phyloP scores from a whole-genome alignment of 1,140 invertebrate species.

The Zaprionus camerounensis region DNA sequence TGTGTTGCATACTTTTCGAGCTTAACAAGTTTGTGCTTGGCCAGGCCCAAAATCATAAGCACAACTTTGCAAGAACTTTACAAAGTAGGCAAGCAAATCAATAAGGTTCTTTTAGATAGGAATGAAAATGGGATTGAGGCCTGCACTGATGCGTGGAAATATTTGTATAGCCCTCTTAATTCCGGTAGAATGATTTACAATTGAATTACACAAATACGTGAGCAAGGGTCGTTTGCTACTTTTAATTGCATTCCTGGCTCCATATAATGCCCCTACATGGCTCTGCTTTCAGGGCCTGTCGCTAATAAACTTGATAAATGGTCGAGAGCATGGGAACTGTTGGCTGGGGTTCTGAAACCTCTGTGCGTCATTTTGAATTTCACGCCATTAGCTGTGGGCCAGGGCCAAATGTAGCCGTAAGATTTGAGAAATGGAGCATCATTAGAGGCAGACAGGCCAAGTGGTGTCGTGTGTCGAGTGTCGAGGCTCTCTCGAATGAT shows the following conservation, averaged over 20 bases:
- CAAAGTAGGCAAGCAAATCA: conserved; percentile 8
- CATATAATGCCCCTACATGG: conserved; percentile 35
- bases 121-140: background rate
- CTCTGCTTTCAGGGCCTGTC: conserved; percentile 23
- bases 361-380: conserved; percentile 74
- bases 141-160: background rate
- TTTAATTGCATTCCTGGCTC: conserved; percentile 24
- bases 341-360: conserved; percentile 17
- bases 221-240: conserved; percentile 7
- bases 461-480: conserved; percentile 64
- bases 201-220: conserved; percentile 20
- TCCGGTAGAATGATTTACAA: conserved; percentile 12
- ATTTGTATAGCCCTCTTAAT: background rate
- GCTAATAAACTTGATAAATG: conserved; percentile 82
- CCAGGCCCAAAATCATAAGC: conserved; percentile 6
- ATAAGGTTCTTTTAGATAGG: background rate
- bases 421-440: conserved; percentile 78
- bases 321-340: conserved; percentile 46
- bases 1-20: conserved; percentile 19
- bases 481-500: conserved; percentile 47
- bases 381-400: conserved; percentile 72
- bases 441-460: conserved; percentile 65
- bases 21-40: conserved; percentile 16
- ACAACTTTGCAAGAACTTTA: background rate
- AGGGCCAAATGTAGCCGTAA: conserved; percentile 43